Percentiles rank a stretch among this genome's conserved stretches.
Conservation (phyloP, 1,140 invertebrate species). For the Panulirus ornatus region DNA sequence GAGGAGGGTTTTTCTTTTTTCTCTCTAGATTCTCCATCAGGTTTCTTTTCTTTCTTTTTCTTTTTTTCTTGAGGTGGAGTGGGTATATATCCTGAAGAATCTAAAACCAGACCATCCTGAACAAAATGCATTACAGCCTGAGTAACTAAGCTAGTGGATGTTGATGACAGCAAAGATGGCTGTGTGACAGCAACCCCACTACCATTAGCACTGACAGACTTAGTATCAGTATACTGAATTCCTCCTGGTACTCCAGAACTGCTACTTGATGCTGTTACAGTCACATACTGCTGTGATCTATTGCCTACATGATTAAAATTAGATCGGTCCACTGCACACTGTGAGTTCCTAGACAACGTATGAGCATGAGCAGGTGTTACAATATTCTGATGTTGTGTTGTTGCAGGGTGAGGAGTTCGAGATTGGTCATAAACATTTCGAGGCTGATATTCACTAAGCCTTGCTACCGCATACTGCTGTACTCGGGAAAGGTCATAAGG, state of each 20-base stretch:
- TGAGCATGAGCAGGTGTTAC: conserved; percentile 51
- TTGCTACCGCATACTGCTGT: conserved; percentile 59
- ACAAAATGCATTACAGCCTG: conserved; percentile 57
- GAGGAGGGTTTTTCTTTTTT: conserved; percentile 15
- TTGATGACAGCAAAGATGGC: conserved; percentile 6
- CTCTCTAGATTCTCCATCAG: conserved; percentile 35
- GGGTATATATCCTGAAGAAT: conserved; percentile 17
- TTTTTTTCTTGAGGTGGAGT: conserved; percentile 49
- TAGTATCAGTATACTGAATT: conserved; percentile 52
- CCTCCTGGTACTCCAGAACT: conserved; percentile 24
- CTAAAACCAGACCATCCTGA: conserved; percentile 41
- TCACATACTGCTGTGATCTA: conserved; percentile 44
- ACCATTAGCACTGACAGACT: conserved; percentile 23
- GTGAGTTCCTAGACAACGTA: conserved; percentile 36
- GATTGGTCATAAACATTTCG: conserved; percentile 51
- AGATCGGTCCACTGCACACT: conserved; percentile 49
- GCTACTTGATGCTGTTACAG: conserved; percentile 33
- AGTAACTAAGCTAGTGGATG: conserved; percentile 31
- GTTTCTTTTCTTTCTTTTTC: conserved; percentile 64
- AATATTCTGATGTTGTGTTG: conserved; percentile 56
- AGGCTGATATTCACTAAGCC: conserved; percentile 58
- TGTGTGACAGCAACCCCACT: conserved; percentile 42
- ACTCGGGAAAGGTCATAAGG: conserved; percentile 60
- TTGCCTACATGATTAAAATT: conserved; percentile 31
- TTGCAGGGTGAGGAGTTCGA: conserved; percentile 43